Percentiles rank a stretch among this genome's conserved stretches.
Evolutionary conservation across 2,113 vertebrate species (phyloP).

Genomic region (Orycteropus afer): DNA sequence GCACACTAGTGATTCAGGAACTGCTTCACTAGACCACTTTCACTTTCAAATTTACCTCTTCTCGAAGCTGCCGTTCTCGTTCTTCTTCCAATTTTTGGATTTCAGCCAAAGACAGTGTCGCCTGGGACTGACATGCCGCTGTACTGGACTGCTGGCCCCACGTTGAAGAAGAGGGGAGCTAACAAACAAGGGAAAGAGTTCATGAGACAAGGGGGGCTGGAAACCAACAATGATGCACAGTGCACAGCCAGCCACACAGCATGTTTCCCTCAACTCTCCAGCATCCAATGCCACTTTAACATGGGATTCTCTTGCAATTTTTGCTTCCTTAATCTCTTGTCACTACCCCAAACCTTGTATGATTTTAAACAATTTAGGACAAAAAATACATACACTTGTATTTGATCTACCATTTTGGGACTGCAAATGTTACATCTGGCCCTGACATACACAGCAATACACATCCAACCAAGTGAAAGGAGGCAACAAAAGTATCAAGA

Average conservation of each 20-base stretch:
- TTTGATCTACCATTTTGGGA: background rate
- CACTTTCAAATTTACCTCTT: conserved; percentile 89
- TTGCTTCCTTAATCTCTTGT: background rate
- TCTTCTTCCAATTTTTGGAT: conserved; percentile 99
- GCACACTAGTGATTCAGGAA: background rate
- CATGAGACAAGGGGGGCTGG: background rate
- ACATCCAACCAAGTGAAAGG: background rate
- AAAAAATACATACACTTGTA: background rate
- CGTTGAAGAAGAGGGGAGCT: conserved; percentile 99
- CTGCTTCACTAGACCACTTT: background rate
- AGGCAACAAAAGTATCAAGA: background rate
- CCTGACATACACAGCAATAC: background rate
- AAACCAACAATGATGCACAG: background rate
- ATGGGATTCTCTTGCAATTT: background rate
- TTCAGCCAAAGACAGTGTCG: conserved; percentile 94
- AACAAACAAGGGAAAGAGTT: conserved; percentile 11
- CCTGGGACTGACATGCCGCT: conserved; percentile 89
- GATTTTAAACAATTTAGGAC: conserved; percentile 23
- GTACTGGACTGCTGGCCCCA: conserved; percentile 97
- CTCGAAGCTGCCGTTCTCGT: conserved; percentile 91
- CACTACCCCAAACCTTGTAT: background rate
- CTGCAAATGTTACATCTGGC: background rate
- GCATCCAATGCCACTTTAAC: background rate
- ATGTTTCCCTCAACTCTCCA: background rate
- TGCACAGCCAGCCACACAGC: background rate